phyloP scores from a whole-genome alignment of 2,797 vertebrate genomes.

The Protonibea diacanthus region DNA sequence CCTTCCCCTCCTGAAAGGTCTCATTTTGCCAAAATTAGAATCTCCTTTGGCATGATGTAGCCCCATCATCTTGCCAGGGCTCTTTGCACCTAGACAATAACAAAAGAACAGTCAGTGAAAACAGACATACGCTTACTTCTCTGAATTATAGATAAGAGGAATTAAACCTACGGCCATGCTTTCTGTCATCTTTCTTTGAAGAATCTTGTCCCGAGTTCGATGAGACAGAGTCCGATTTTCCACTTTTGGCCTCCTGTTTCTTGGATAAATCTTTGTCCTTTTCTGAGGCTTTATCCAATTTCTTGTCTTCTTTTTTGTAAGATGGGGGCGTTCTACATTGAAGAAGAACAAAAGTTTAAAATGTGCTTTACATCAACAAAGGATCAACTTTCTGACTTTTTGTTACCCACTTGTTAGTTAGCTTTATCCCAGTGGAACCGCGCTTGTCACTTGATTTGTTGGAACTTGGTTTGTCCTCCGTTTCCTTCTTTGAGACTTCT shows the following conservation, averaged over 20 bases:
- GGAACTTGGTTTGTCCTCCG: slow-evolving; percentile 90
- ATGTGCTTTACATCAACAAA: background rate
- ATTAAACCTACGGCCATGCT: slow-evolving; percentile 89
- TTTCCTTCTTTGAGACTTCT: slow-evolving; percentile 93
- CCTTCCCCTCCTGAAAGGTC: slow-evolving; percentile 90
- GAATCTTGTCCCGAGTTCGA: slow-evolving; percentile 85
- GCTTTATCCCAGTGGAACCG: slow-evolving; percentile 85
- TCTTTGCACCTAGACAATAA: slow-evolving; percentile 87
- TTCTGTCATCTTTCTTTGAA: slow-evolving; percentile 93
- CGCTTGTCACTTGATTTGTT: slow-evolving; percentile 91
- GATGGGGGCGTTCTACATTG: slow-evolving; percentile 84
- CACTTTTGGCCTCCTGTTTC: slow-evolving; percentile 90
- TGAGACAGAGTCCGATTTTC: slow-evolving; percentile 87
- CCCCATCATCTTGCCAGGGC: slow-evolving; percentile 89
- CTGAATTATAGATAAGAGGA: background rate
- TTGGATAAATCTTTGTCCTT: slow-evolving; percentile 93
- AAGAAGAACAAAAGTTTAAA: background rate
- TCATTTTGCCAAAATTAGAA: slow-evolving; percentile 83
- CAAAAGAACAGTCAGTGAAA: background rate
- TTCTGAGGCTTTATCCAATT: slow-evolving; percentile 93
- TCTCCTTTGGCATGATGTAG: slow-evolving; percentile 90
- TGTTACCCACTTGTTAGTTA: slow-evolving; percentile 82
- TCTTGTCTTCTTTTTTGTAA: slow-evolving; percentile 96
- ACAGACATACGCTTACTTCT: background rate
- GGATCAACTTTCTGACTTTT: background rate